phyloP scores from a whole-genome alignment of 2,113 vertebrate species.

The Diadophis punctatus region DNA sequence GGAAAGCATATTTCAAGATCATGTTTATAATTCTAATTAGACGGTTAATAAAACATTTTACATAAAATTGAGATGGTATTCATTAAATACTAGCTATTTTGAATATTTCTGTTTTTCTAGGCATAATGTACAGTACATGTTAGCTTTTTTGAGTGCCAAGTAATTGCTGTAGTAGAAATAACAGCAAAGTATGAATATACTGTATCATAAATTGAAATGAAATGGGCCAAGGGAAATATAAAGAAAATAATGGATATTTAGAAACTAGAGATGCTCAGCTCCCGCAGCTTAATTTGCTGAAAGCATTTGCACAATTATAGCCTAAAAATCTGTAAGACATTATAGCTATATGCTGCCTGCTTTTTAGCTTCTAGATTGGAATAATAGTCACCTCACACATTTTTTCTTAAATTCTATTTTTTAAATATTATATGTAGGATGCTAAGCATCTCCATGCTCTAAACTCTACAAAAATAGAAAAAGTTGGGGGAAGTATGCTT shows the following conservation, averaged over 20 bases:
- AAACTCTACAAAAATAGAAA: neutral
- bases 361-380: neutral
- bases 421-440: neutral
- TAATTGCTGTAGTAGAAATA: neutral
- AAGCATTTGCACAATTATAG: neutral
- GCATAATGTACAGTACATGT: neutral
- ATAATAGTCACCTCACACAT: neutral
- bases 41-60: neutral
- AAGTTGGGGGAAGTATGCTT: neutral
- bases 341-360: neutral
- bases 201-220: neutral
- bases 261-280: neutral
- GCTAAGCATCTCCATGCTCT: neutral
- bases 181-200: neutral
- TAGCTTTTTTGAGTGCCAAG: neutral
- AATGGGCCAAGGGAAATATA: neutral
- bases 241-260: neutral
- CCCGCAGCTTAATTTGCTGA: neutral
- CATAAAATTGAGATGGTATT: neutral
- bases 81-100: neutral
- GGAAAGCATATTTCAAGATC: neutral
- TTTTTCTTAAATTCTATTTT: neutral
- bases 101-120: neutral
- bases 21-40: neutral
- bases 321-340: neutral